These are phyloP conservation scores for pig (Sus scrofa) DNA, from an alignment of 2,113 vertebrate genomes.

Conservation along the genomic window DNA sequence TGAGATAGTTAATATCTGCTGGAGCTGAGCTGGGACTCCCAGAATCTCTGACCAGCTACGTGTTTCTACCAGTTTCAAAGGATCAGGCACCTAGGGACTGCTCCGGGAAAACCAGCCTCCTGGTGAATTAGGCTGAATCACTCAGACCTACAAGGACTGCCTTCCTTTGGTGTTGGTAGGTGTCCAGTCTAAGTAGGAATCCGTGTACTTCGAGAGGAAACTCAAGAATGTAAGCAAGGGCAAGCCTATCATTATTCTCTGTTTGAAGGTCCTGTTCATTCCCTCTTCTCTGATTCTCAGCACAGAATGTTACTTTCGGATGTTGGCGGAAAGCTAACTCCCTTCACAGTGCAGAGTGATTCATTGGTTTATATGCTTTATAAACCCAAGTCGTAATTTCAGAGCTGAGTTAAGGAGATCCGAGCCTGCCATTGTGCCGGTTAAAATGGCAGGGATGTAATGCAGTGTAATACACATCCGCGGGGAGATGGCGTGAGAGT, in stretches of 20 bases:
- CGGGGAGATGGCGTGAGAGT: slow-evolving; percentile 66
- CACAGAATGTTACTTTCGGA: slow-evolving; percentile 72
- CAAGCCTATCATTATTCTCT: slow-evolving; percentile 57
- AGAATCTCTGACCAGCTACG: neutral
- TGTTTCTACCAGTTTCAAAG: neutral
- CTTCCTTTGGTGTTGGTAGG: neutral
- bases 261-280: slow-evolving; percentile 56
- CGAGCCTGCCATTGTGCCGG: slow-evolving; percentile 63
- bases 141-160: neutral
- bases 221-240: neutral
- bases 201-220: neutral
- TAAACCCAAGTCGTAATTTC: slow-evolving; percentile 78
- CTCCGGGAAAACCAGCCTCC: neutral
- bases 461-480: slow-evolving; percentile 64
- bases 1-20: neutral
- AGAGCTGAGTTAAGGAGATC: slow-evolving; percentile 67
- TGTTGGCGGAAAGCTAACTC: slow-evolving; percentile 69
- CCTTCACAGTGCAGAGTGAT: slow-evolving; percentile 74
- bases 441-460: slow-evolving; percentile 72
- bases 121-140: neutral
- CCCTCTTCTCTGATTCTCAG: slow-evolving; percentile 69
- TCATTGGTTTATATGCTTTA: slow-evolving; percentile 74
- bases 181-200: neutral
- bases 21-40: neutral
- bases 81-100: neutral